These are phyloP conservation scores for Sinocyclocheilus grahami DNA, from an alignment of 2,113 vertebrate genomes.

Conservation along the genomic window DNA sequence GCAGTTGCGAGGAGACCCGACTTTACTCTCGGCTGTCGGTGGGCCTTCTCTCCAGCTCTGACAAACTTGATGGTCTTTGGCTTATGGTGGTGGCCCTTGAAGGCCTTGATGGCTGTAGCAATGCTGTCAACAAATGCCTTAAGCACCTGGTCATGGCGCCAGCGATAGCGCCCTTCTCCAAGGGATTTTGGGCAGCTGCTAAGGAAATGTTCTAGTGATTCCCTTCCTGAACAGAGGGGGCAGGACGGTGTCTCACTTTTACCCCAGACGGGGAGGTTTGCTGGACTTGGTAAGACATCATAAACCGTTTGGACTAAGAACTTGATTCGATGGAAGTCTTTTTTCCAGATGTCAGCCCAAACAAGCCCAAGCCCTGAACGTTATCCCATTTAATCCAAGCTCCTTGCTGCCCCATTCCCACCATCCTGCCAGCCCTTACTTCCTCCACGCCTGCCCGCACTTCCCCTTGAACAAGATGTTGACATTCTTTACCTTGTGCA, in stretches of 20 bases:
- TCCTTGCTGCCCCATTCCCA: slow-evolving; percentile 6
- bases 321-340: background rate
- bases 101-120: background rate
- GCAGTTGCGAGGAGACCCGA: no score
- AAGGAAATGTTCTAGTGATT: background rate
- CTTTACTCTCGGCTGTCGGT: no score
- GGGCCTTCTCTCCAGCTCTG: no score
- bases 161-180: background rate
- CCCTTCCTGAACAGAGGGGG: background rate
- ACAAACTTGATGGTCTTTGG: no score
- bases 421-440: background rate
- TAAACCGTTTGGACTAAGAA: no score
- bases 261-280: no score
- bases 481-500: background rate
- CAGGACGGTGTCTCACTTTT: no score
- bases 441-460: slow-evolving; percentile 1
- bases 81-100: no score
- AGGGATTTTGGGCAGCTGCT: slow-evolving; percentile 16
- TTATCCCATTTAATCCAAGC: slow-evolving; percentile 22
- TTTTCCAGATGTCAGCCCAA: background rate
- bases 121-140: slow-evolving; percentile 7
- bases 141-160: background rate
- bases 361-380: background rate
- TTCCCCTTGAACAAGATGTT: background rate
- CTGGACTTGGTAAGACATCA: no score